These are phyloP conservation scores for Lysandra coridon DNA, from an alignment of 2,888 invertebrate species.

Conservation along the genomic window DNA sequence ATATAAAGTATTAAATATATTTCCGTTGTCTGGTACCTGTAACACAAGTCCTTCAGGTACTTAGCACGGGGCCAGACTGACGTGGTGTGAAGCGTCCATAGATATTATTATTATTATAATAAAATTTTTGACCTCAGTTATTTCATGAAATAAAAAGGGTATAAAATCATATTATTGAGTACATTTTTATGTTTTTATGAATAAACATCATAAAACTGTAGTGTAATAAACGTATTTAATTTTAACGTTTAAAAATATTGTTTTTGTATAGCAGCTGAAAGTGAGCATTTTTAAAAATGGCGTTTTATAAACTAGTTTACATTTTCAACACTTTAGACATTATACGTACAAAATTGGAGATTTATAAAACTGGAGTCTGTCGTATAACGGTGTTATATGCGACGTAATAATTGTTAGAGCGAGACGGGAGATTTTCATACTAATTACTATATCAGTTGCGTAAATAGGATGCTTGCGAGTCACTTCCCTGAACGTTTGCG, in stretches of 20 bases:
- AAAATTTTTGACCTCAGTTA: not conserved
- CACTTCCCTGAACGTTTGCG: constrained; percentile 44
- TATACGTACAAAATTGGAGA: not conserved
- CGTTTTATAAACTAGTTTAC: not conserved
- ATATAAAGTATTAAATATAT: no score
- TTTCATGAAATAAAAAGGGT: not conserved
- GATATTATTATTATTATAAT: no score
- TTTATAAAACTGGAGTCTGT: constrained; percentile 6
- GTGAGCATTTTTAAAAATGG: not conserved
- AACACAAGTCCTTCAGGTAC: no score
- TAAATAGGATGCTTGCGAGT: constrained; percentile 51
- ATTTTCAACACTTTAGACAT: not conserved
- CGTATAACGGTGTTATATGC: constrained; percentile 36
- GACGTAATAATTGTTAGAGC: constrained; percentile 52
- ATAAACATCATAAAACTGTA: not conserved
- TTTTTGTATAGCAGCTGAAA: not conserved
- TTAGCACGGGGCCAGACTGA: no score
- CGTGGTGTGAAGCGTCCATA: no score
- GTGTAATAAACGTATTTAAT: not conserved
- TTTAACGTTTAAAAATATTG: not conserved
- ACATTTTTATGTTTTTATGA: no score
- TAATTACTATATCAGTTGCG: constrained; percentile 59
- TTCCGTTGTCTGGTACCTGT: no score
- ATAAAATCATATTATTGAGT: no score
- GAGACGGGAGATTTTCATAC: constrained; percentile 61